Evolutionary conservation across 2,113 vertebrate species (phyloP).

Genomic region (Turdus rufiventris): DNA sequence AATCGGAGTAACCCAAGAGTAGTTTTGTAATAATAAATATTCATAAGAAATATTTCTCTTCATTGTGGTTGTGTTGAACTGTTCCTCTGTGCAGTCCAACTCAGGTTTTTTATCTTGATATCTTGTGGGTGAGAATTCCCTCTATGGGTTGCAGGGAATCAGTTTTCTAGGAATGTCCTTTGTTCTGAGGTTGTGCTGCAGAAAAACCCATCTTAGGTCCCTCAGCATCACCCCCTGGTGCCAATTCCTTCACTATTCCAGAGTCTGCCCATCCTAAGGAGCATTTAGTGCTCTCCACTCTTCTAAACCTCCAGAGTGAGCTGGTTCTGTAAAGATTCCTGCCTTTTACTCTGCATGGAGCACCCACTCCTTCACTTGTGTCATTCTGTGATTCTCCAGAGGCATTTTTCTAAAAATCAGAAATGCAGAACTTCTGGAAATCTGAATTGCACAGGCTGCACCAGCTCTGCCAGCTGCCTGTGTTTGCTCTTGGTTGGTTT

Average conservation of each 20-base stretch:
- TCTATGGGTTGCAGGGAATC: not conserved
- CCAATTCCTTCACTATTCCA: not conserved
- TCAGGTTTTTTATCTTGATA: not conserved
- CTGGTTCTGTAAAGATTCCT: not conserved
- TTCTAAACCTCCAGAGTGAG: not conserved
- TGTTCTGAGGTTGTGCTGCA: not conserved
- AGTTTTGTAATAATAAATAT: not conserved
- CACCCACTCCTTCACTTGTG: not conserved
- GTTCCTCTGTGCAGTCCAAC: not conserved
- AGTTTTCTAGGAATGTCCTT: not conserved
- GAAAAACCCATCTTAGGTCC: fast-evolving
- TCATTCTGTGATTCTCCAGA: not conserved
- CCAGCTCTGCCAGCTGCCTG: not conserved
- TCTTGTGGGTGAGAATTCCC: not conserved
- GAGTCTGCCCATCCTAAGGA: not conserved
- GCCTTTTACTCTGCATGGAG: not conserved
- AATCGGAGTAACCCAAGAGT: not conserved
- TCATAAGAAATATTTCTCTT: not conserved
- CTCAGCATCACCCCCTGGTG: not conserved
- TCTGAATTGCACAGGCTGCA: not conserved
- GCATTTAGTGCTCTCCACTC: not conserved
- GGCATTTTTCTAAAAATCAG: not conserved
- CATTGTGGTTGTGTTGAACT: not conserved
- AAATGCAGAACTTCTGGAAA: not conserved
- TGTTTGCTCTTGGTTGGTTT: not conserved